Evolutionary conservation across 2,113 vertebrate genomes (phyloP), one percentile per base, ranked within the genome.

Genomic region (Phoxinus phoxinus): DNA sequence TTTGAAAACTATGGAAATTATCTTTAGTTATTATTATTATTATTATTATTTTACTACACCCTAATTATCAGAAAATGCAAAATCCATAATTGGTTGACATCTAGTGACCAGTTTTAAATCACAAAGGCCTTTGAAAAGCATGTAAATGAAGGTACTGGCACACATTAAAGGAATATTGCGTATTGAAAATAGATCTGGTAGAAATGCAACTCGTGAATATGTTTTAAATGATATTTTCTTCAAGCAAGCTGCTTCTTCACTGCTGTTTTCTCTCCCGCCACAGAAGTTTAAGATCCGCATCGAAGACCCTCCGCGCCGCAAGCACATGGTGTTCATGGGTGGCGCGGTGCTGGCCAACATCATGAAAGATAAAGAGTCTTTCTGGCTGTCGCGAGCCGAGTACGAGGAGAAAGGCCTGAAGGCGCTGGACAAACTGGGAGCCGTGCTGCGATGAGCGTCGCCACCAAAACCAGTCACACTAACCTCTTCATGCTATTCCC

Each of bases 351-450:
- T 93, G 23, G 93, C 93, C 35, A 90, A 93, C 86, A 93, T 93
- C 86, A 93, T 93, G 93, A 93, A 93, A 71, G 93, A 93, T 73
- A 93, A 93, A 48, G 92, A 93, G 1, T 89, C 73, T 6, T 93
- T 93, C 87, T 93, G 92, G 93, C 56, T 93, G 63, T 90, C 83
- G 4, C 71, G 91, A 1, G 89, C 87, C 0, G 93, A 93, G 32
- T 93, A 93, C 21, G 79, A 91, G 84, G 93, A 93, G 84, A 93
- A 91, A 51, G 92, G 91, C 30, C 84, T 93, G 21, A 90, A 84
- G 0, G 92, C 93, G 76, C 90, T 96, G 88, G 93, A 96, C 41
- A 95, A 95, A 77, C 90, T 96, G 59, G 93, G 93, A 30, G 92
- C 87, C 25, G 79, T 25, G 13, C 37, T 51, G 3, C 41, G 65